phyloP scores from a whole-genome alignment of 1,140 invertebrate species.

The Yoshiicerus persimilis region DNA sequence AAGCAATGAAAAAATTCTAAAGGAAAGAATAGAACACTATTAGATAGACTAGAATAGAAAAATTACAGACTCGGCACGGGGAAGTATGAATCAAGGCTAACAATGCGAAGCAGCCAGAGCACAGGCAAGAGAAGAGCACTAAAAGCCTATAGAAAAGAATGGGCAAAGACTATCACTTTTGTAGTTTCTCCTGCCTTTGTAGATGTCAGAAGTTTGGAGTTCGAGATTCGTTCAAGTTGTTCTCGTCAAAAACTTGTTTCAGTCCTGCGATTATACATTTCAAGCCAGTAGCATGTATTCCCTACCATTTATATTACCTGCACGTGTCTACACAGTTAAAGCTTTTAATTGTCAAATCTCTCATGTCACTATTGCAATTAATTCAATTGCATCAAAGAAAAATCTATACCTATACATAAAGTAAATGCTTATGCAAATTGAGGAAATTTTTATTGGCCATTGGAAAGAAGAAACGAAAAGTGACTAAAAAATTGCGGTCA shows the following conservation, averaged over 20 bases:
- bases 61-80: not conserved
- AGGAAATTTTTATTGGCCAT: not conserved
- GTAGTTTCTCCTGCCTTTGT: not conserved
- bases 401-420: too few relatives aligned
- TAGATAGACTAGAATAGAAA: not conserved
- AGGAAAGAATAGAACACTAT: not conserved
- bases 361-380: too few relatives aligned
- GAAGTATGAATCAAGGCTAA: not conserved
- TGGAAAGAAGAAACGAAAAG: not conserved
- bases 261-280: not conserved
- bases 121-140: not conserved
- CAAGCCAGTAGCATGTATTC: not conserved
- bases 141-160: conserved; percentile 11
- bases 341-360: too few relatives aligned
- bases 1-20: not conserved
- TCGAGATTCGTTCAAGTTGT: not conserved
- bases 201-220: conserved; percentile 21
- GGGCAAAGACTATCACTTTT: not conserved
- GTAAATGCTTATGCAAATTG: too few relatives aligned
- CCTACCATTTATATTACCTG: not conserved
- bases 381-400: too few relatives aligned
- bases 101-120: not conserved
- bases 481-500: not conserved
- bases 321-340: too few relatives aligned
- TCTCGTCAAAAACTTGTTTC: not conserved